Evolutionary conservation across 1,140 invertebrate species (phyloP).

Genomic region (Pseudomyrmex cubaensis): DNA sequence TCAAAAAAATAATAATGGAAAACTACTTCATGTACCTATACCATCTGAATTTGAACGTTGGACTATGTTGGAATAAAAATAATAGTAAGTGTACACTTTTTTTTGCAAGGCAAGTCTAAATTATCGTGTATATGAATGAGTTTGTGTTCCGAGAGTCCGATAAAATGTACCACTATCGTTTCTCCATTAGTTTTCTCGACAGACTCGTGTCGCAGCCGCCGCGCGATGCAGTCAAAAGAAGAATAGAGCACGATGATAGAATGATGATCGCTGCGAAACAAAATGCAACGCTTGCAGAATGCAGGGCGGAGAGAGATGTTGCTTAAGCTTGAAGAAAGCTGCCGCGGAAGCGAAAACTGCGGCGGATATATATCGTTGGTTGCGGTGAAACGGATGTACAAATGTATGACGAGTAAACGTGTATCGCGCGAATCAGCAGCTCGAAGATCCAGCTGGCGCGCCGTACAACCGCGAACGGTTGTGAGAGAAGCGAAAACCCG

Average conservation of each 20-base stretch:
- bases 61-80: not conserved
- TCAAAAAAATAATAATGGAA: no score
- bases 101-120: not conserved
- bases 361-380: constrained; percentile 7
- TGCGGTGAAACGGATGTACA: constrained; percentile 40
- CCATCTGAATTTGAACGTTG: not conserved
- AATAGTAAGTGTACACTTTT: not conserved
- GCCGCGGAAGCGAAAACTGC: constrained; percentile 27
- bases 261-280: constrained; percentile 32
- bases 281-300: constrained; percentile 18
- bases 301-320: no score
- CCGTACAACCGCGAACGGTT: constrained; percentile 58
- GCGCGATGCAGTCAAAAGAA: not conserved
- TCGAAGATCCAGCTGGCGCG: constrained; percentile 32
- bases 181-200: constrained; percentile 27
- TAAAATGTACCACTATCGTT: not conserved
- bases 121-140: not conserved
- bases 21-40: not conserved
- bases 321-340: not conserved
- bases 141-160: not conserved
- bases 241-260: constrained; percentile 36
- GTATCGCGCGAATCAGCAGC: constrained; percentile 31
- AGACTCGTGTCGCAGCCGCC: not conserved
- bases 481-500: constrained; percentile 13
- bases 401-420: constrained; percentile 56